Evolutionary conservation across 30 jellyfish, hydroid and myxozoan genomes (phyloP), one percentile per base, ranked within the genome.

Genomic region (Aurelia aurita): DNA sequence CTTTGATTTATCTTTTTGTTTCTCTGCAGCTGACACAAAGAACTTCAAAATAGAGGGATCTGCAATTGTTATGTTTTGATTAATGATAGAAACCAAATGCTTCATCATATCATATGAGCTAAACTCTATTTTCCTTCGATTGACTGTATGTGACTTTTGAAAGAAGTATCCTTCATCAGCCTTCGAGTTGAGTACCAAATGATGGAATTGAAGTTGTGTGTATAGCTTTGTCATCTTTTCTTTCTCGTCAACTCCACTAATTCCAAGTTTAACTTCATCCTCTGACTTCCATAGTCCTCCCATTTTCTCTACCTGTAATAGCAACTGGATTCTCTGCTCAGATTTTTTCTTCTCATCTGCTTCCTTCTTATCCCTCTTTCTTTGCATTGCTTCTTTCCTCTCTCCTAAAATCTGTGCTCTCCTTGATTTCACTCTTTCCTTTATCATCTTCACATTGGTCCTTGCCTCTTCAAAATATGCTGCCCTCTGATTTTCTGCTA

Each of bases 61-160:
- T 61, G 74, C 74, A 61, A 61, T 61, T 61, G 74, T 61, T 1
- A 61, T 61, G 74, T 61, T 61, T 61, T 61, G 74, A 61, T 61
- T 61, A 61, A 61, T 61, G 9, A 61, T 26, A 61, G 47, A 61
- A 61, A 23, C 45, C 74, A 61, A 61, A 61, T 61, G 74, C 74
- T 61, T 61, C 74, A 61, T 61, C 74, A 61, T 61, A 61, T 61
- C 74, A 61, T 61, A 61, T 3, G 74, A 61, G 44, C 29, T 61
- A 61, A 61, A 61, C 74, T 61, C 74, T 61, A 61, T 61, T 61
- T 61, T 61, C 74, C 74, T 61, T 61, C 74, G 47, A 61, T 61
- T 61, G 1, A 61, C 80, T 69, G 59, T 69, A 44, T 44, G 59
- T 32, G 80, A 18, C 80, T 69, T 69, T 44, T 69, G 68, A 69